Evolutionary conservation across 2,113 vertebrate genomes (phyloP), one percentile per base, ranked within the genome.

Genomic region (Damaliscus lunatus): DNA sequence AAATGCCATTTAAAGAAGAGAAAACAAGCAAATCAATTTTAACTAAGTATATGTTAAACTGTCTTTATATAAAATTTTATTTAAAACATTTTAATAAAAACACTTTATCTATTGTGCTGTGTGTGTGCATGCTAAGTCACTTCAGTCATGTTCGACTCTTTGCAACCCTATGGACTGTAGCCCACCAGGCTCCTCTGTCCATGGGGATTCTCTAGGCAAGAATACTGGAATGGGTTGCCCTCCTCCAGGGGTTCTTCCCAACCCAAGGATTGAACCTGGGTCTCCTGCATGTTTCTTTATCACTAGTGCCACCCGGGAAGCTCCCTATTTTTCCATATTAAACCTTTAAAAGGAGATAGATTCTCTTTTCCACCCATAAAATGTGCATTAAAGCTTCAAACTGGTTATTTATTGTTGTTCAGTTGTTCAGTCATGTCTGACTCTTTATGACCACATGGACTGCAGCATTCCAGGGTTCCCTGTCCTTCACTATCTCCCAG

Each of bases 61-160:
- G 12, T 36, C 46, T 78, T 90, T 57, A 81, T 6, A 40, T 29
- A 82, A 59, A 2, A 59, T 94, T 74, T 80, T 25, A 95, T 62
- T 81, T 96, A 74, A 87, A 86, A n/a, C 9, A 90, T 55, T 95
- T 71, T 46, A 78, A 83, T 93, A 74, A 74, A 98, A 93, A 84
- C 36, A 5, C 33, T 87, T 96, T 92, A 64, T 25, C 25, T 94
- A 46, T 78, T 36, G n/a, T 23, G n/a, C 64, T 71, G n/a, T 23
- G n/a, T 71, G 17, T 71, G n/a, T 23, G 64, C n/a, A 5, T 71
- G 67, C n/a, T 71, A 71, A 71, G 5, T 71, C 67, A 71, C n/a
- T 71, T 36, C 17, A 71, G 67, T 71, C n/a, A 12, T 71, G 67
- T 40, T 23, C 0, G 9, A 36, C n/a, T 71, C 67, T 71, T 71